Percentiles rank a stretch among this genome's conserved stretches.
phyloP scores from a whole-genome alignment of 2,113 vertebrate genomes.

The Alaudala cheleensis region DNA sequence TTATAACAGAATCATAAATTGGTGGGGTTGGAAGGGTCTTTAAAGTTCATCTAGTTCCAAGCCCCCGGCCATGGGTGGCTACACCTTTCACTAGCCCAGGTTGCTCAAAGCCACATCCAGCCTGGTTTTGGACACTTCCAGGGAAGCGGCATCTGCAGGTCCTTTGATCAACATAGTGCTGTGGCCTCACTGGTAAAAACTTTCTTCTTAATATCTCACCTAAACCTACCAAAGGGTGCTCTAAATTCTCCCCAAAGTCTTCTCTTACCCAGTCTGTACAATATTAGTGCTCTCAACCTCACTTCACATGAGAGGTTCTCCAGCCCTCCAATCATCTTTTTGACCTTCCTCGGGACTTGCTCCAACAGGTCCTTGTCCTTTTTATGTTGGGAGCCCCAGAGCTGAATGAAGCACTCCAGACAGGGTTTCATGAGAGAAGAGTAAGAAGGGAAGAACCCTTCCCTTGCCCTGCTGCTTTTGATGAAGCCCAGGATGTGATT shows the following conservation, averaged over 20 bases:
- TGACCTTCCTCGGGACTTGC: rapidly evolving
- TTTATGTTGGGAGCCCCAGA: not conserved
- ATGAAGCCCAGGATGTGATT: rapidly evolving
- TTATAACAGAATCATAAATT: not conserved
- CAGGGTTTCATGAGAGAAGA: not conserved
- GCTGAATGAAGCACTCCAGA: not conserved
- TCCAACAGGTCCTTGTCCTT: not conserved
- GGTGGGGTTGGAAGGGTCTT: not conserved
- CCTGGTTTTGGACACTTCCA: not conserved
- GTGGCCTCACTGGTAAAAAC: not conserved
- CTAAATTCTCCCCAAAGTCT: not conserved
- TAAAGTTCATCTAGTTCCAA: not conserved
- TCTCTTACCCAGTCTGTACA: not conserved
- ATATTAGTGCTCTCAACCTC: not conserved
- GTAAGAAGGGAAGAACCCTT: not conserved
- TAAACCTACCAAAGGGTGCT: not conserved
- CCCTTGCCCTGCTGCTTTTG: not conserved
- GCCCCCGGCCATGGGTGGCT: not conserved
- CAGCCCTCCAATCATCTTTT: not conserved
- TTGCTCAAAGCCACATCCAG: not conserved
- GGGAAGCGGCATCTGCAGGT: rapidly evolving
- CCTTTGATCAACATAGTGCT: not conserved
- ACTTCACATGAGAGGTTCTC: not conserved
- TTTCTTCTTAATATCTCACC: not conserved
- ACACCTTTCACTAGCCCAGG: not conserved